Evolutionary conservation across 2,888 invertebrate genomes (phyloP).

Genomic region (Aspidapion aeneum): DNA sequence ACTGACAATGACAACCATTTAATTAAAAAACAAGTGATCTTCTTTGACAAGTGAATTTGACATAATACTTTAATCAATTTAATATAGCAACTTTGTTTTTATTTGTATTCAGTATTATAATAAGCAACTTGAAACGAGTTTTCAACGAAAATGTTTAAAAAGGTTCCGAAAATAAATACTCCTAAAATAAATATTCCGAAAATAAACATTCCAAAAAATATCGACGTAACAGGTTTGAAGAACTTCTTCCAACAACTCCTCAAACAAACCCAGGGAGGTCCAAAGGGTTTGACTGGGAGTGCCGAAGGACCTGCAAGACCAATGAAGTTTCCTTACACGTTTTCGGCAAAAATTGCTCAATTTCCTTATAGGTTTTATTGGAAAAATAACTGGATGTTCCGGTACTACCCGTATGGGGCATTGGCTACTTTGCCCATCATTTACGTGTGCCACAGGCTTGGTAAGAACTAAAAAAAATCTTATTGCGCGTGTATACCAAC

Average conservation of each 20-base stretch:
- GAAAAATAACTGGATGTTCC: conserved; percentile 50
- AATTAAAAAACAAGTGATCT: too few relatives aligned
- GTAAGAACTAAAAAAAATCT: too few relatives aligned
- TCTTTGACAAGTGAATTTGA: too few relatives aligned
- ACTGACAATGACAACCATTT: too few relatives aligned
- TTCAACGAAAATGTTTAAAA: too few relatives aligned
- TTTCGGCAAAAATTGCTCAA: conserved; percentile 53
- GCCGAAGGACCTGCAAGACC: conserved; percentile 32
- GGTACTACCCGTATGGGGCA: conserved; percentile 45
- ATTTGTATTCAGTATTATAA: too few relatives aligned
- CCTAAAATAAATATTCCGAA: background rate
- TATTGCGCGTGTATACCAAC: too few relatives aligned
- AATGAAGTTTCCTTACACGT: conserved; percentile 61
- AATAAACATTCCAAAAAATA: background rate
- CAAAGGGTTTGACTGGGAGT: background rate
- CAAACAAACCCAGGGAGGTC: background rate
- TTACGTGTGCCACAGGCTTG: background rate
- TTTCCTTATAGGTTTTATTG: conserved; percentile 54
- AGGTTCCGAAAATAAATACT: background rate
- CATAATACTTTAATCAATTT: too few relatives aligned
- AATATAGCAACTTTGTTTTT: too few relatives aligned
- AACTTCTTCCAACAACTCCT: background rate
- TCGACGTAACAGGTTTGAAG: background rate
- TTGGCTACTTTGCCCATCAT: conserved; percentile 13
- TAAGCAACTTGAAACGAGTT: too few relatives aligned